Evolutionary conservation across 2,113 vertebrate genomes (phyloP).

Genomic region (Cnemophilus loriae): DNA sequence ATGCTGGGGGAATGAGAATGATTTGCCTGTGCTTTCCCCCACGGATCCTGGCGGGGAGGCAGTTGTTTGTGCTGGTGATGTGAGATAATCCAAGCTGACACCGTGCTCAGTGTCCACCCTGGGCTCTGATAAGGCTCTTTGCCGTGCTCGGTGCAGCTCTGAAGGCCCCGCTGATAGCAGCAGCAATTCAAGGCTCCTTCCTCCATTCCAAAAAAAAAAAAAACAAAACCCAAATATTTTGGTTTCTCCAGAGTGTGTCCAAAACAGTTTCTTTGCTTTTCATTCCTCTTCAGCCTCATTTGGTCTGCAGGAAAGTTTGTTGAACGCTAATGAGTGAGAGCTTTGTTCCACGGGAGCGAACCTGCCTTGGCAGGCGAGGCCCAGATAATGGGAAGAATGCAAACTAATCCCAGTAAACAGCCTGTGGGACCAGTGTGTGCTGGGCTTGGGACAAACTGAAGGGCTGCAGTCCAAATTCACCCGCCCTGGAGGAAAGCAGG

Average conservation of each 20-base stretch:
- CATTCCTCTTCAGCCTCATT: background rate
- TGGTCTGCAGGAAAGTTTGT: background rate
- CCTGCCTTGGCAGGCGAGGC: background rate
- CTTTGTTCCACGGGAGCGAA: background rate
- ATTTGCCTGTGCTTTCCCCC: background rate
- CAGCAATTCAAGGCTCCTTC: constrained; percentile 65
- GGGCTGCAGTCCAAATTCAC: background rate
- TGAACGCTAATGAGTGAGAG: background rate
- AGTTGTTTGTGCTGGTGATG: background rate
- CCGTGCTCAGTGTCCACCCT: background rate
- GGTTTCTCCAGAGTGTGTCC: constrained; percentile 54
- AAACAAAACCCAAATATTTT: constrained; percentile 9
- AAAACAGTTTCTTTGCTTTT: constrained; percentile 52
- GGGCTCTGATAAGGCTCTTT: constrained; percentile 1
- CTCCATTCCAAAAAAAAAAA: constrained; percentile 4
- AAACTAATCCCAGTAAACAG: background rate
- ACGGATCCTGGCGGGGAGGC: background rate
- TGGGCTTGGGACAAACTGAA: background rate
- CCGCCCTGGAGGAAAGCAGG: background rate
- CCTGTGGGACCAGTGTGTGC: background rate
- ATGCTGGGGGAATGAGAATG: constrained; percentile 12
- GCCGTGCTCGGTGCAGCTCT: background rate
- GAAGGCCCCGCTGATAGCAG: background rate
- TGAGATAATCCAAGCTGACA: background rate
- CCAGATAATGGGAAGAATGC: background rate